Evolutionary conservation across 2,797 vertebrate genomes (phyloP), one percentile per base, ranked within the genome.

Genomic region (Rallus crepitans): DNA sequence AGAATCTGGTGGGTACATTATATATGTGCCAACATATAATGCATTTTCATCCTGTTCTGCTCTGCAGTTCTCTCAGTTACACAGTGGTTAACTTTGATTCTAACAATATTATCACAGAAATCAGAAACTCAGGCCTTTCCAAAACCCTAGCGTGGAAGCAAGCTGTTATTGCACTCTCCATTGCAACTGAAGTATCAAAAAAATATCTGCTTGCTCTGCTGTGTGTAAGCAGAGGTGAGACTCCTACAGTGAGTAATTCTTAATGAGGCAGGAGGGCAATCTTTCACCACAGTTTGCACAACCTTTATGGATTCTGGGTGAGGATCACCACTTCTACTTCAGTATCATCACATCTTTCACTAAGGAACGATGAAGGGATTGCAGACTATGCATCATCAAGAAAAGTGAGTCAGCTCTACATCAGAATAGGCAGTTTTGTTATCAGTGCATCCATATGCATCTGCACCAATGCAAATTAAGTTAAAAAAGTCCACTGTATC

Each of bases 401-500:
- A 56, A 56, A 83, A 56, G 5, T 2, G 8, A 69, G 11, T 33
- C 25, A 53, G 3, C 6, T 37, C 24, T 50, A 3, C 13, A 66
- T 31, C 2, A 23, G 25, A 77, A 57, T 3, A 63, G 3, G 6
- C 8, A 68, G 13, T 18, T 90, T 65, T 48, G 3, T 83, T 68
- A 73, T 56, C 19, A 45, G 7, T 31, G 24, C 8, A 17, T 69
- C 86, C 19, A 33, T 33, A 72, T 4, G 3, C 4, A 10, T 28
- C 5, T 68, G 19, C 7, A 55, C 1, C 4, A 61, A 33, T 53
- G 20, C 3, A 88, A 84, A 72, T 72, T 18, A 52, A 31, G 37
- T 15, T 0, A 6, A 57, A 47, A 70, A 48, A 11, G 0, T 10
- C 6, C 3, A 19, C 11, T 45, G 3, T 45, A 15, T 31, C 12